Base-by-base conservation (phyloP, 2,888 invertebrate species). In the Apamea crenata region DNA sequence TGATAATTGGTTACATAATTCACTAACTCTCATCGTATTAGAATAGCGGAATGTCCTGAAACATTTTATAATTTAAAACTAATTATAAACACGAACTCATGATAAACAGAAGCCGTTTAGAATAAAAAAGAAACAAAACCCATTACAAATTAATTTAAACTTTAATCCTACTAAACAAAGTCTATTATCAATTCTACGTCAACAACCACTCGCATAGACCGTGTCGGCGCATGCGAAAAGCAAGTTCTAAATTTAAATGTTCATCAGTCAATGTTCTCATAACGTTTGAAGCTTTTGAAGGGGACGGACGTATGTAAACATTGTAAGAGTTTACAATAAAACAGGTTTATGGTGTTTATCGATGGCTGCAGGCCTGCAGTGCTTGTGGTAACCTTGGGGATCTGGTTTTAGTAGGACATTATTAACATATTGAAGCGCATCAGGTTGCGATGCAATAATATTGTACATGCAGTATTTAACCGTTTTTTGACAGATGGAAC, bases 181-280 rank as follows among this genome's bases (percentile, higher is more conserved):
- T 65, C 59, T 32, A 66, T 61, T 69, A 74, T 40, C n/a, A 53
- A 70, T 75, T 75, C 25, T 1, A 32, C 6, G 18, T 25, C 2
- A 40, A 44, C 29, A 12, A 76, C n/a, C 65, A 85, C 70, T 81
- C 71, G 59, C 68, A 70, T 70, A 77, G 21, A 67, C 61, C 40
- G 74, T 73, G 82, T 12, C 47, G 3, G 71, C 88, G 86, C 85
- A 83, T 73, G 70, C 81, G 85, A 82, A 89, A 85, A 78, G 73
- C 73, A 69, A 80, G 78, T 88, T 88, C 90, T 87, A 89, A 89
- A 88, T 88, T 88, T 89, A 88, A 89, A 89, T 83, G 69, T 80
- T 85, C 68, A 77, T 83, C 82, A 87, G 88, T 87, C 89, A 86
- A 88, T 56, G 83, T 75, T 81, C 88, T 74, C 85, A 88, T 88